Evolutionary conservation across 2,797 vertebrate genomes (phyloP).

Genomic region (Phrynocephalus forsythii): DNA sequence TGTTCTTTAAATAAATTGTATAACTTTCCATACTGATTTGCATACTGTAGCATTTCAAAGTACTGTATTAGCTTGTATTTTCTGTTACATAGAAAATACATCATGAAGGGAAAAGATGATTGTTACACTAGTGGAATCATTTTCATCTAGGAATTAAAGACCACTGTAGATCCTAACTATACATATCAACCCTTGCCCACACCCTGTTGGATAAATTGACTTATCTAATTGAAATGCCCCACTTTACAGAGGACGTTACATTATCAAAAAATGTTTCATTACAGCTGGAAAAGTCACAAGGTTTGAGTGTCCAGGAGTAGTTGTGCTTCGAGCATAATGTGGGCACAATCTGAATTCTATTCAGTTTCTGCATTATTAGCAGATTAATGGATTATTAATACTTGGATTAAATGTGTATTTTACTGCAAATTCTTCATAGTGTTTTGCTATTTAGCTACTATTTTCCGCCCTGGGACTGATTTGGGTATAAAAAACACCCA

Average conservation of each 20-base stretch:
- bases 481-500: neutral
- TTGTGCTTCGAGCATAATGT: neutral
- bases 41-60: neutral
- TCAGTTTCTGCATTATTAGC: neutral
- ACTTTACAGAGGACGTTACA: neutral
- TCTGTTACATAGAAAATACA: neutral
- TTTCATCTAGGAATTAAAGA: neutral
- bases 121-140: neutral
- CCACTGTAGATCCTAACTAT: neutral
- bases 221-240: neutral
- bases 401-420: neutral
- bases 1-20: constrained; percentile 29
- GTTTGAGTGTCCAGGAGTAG: neutral
- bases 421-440: neutral
- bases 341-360: neutral
- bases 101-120: neutral
- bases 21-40: constrained; percentile 34
- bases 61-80: neutral
- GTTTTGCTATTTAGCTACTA: neutral
- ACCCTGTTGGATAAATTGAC: neutral
- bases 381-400: neutral
- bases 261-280: neutral
- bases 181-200: neutral
- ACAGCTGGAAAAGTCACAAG: neutral
- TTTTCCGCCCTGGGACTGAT: too few species aligned